Evolutionary conservation across 2,797 vertebrate genomes (phyloP).

Genomic region (Lophotriccus pileatus): DNA sequence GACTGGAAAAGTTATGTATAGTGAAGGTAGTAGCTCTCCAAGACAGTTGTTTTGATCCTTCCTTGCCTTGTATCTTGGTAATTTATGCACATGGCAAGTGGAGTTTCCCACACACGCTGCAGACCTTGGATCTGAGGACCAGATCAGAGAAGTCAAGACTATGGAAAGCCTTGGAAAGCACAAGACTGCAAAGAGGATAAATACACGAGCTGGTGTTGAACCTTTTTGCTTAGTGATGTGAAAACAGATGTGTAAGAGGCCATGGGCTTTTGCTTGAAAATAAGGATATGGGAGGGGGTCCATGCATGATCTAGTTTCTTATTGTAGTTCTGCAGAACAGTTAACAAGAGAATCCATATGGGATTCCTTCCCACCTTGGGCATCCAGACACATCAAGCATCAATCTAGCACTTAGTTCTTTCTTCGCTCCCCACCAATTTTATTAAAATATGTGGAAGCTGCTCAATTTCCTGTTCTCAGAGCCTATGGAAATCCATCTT

Average conservation of each 20-base stretch:
- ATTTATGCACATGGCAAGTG: background rate
- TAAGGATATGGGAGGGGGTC: background rate
- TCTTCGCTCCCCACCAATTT: background rate
- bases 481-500: background rate
- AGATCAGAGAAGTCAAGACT: background rate
- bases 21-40: background rate
- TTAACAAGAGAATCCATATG: background rate
- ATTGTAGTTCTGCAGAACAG: background rate
- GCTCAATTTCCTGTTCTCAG: slow-evolving; percentile 34
- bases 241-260: background rate
- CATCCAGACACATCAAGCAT: background rate
- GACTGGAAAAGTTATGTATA: background rate
- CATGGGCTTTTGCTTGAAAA: background rate
- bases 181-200: background rate
- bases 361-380: background rate
- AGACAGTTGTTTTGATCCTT: background rate
- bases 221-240: background rate
- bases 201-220: background rate
- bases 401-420: background rate
- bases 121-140: background rate
- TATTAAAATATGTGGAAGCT: background rate
- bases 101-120: background rate
- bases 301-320: background rate
- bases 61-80: background rate
- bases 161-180: background rate